Evolutionary conservation across 2,113 vertebrate species (phyloP).

Genomic region (Corythaeola cristata): DNA sequence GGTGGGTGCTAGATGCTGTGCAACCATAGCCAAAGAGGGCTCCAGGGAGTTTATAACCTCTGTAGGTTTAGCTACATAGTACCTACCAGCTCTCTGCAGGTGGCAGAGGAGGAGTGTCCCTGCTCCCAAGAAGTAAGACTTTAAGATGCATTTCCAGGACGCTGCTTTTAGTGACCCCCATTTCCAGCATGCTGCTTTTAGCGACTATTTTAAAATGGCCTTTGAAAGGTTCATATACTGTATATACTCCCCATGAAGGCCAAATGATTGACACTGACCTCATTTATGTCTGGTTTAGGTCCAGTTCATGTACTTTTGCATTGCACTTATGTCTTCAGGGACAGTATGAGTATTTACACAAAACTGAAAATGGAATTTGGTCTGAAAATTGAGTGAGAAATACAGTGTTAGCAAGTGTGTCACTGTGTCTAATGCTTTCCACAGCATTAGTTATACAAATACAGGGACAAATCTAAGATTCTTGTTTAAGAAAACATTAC

Average conservation of each 20-base stretch:
- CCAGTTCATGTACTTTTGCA: not conserved
- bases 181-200: not conserved
- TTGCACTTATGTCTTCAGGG: not conserved
- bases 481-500: conserved; percentile 5
- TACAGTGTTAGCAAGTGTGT: not conserved
- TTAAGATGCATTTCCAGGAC: not conserved
- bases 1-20: not conserved
- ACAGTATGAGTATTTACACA: not conserved
- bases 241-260: not conserved
- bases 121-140: not conserved
- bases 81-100: not conserved
- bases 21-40: not conserved
- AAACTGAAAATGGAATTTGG: not conserved
- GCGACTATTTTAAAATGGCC: not conserved
- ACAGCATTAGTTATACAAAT: not conserved
- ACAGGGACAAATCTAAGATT: not conserved
- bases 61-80: too few species aligned
- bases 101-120: not conserved
- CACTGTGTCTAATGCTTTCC: not conserved
- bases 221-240: not conserved
- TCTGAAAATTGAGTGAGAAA: not conserved
- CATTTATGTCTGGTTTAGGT: not conserved
- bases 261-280: not conserved
- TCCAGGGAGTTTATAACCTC: not conserved
- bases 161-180: not conserved